These are phyloP conservation scores for Phorcus lineatus DNA, from an alignment of 2,888 invertebrate species.

Conservation along the genomic window DNA sequence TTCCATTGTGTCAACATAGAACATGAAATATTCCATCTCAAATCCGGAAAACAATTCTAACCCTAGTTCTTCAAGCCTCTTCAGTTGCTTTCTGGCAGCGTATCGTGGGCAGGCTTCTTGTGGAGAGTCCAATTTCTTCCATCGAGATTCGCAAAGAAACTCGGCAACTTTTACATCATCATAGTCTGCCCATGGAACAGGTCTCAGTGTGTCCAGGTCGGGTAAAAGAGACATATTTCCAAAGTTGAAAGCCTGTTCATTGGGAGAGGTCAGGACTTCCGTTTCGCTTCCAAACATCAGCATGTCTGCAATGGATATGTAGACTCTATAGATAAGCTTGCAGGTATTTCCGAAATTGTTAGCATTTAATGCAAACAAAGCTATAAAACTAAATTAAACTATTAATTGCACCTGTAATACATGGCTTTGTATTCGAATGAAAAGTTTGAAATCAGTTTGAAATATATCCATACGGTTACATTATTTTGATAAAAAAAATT, in stretches of 20 bases:
- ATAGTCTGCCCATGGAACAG: not conserved
- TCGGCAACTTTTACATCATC: constrained; percentile 8
- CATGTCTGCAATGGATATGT: not conserved
- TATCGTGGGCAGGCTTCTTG: constrained; percentile 17
- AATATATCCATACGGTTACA: no score
- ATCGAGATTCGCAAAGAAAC: not conserved
- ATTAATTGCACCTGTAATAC: no score
- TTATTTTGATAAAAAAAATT: no score
- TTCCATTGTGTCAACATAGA: not conserved
- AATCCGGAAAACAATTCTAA: constrained; percentile 8
- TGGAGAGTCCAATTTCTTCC: not conserved
- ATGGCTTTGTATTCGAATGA: no score
- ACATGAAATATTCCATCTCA: not conserved
- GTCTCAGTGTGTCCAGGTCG: not conserved
- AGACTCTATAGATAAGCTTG: no score
- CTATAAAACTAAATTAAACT: no score
- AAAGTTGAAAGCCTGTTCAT: not conserved
- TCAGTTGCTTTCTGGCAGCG: not conserved
- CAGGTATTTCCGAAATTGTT: no score
- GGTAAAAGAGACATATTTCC: not conserved
- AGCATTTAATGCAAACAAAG: no score
- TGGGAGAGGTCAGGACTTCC: no score
- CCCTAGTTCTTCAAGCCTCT: not conserved
- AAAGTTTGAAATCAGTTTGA: no score
- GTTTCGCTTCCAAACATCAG: no score